Evolutionary conservation across 37 sponge, comb jelly and placozoan species (phyloP).

Genomic region (Ephydatia muelleri): DNA sequence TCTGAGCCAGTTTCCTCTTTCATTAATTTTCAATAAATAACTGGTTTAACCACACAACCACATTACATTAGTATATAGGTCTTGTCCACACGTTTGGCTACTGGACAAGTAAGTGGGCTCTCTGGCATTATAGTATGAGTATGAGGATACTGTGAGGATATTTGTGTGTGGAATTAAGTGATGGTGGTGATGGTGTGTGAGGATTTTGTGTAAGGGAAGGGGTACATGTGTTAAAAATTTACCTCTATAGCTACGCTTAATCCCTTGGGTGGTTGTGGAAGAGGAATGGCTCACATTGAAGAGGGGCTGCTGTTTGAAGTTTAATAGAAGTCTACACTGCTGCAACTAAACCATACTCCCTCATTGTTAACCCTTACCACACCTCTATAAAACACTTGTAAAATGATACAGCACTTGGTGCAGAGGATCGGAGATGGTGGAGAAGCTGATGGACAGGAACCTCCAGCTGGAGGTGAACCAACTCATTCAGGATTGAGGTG

Average conservation of each 20-base stretch:
- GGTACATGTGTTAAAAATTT: neutral
- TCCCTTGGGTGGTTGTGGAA: neutral
- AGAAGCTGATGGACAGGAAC: constrained; percentile 93
- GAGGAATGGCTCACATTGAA: neutral
- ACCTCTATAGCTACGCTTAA: neutral
- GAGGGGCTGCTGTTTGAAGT: neutral
- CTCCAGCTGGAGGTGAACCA: constrained; percentile 85
- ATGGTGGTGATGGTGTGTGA: neutral
- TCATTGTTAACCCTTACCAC: neutral
- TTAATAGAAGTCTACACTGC: neutral
- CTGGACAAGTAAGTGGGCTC: too few relatives aligned
- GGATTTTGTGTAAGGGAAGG: neutral
- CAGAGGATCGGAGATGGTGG: constrained; percentile 99
- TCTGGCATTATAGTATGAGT: too few relatives aligned
- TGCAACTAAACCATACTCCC: neutral
- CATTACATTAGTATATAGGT: too few relatives aligned
- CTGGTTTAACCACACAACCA: too few relatives aligned
- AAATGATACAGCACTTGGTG: constrained; percentile 91
- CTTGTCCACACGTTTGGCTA: too few relatives aligned
- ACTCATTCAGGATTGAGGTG: constrained; percentile 75
- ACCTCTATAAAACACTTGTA: neutral
- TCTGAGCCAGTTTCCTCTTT: too few relatives aligned
- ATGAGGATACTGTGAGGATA: too few relatives aligned
- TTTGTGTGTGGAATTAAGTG: constrained; percentile 6
- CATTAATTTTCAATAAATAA: too few relatives aligned